A percentile compares a stretch with the other conserved stretches of the same genome.
Evolutionary conservation across 2,797 vertebrate genomes (phyloP).

Genomic region (Yasuhikotakia modesta): DNA sequence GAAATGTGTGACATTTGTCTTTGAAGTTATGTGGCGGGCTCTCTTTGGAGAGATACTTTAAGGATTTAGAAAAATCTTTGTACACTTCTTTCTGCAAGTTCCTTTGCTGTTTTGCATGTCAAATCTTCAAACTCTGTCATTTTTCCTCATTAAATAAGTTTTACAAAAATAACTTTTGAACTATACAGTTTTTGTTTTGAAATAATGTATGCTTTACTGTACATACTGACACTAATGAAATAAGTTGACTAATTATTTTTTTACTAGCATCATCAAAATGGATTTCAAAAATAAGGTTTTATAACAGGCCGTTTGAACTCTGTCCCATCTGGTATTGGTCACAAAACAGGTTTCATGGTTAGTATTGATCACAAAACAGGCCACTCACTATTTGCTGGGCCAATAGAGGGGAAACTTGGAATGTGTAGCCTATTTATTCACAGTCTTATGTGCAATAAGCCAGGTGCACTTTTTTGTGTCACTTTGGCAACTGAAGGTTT

Average conservation of each 20-base stretch:
- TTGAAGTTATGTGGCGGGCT: constrained; percentile 25
- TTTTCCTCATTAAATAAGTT: not conserved
- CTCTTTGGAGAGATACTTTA: constrained; percentile 1
- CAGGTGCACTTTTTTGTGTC: not conserved
- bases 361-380: no score
- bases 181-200: no score
- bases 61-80: constrained; percentile 22
- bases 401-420: not conserved
- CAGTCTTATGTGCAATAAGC: not conserved
- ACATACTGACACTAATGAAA: not conserved
- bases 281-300: no score
- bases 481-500: not conserved
- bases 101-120: not conserved
- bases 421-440: not conserved
- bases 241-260: not conserved
- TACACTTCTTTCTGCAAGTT: no score
- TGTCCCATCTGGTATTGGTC: no score
- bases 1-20: constrained; percentile 30
- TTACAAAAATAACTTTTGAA: not conserved
- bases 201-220: not conserved
- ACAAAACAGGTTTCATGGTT: no score
- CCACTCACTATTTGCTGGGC: not conserved
- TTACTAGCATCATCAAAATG: no score
- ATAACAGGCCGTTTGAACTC: no score
- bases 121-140: not conserved